phyloP scores from a whole-genome alignment of 1,140 invertebrate species.

The Sitobion miscanthi region DNA sequence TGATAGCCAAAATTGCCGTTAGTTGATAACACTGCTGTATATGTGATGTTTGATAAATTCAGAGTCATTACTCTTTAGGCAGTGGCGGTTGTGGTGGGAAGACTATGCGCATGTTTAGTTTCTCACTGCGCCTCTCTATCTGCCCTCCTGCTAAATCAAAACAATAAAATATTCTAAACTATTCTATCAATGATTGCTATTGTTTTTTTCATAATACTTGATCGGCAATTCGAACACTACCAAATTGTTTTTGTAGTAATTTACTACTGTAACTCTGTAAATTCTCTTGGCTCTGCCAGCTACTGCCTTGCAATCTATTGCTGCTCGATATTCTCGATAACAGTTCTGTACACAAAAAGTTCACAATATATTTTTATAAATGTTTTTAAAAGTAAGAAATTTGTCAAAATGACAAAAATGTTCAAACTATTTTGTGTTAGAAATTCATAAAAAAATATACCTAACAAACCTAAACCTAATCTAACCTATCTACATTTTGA shows the following conservation, averaged over 20 bases:
- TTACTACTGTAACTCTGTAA: conserved; percentile 39
- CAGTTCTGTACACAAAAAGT: background rate
- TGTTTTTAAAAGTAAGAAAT: no score
- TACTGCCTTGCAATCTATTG: conserved; percentile 23
- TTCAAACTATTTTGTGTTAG: no score
- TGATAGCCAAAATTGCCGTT: conserved; percentile 57
- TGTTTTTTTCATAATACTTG: conserved; percentile 61
- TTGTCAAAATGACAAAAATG: no score
- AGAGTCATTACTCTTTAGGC: background rate
- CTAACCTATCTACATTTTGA: no score
- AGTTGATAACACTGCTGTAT: conserved; percentile 57
- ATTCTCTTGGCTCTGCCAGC: conserved; percentile 25
- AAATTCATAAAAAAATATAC: no score
- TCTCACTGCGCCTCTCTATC: conserved; percentile 65
- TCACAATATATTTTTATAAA: no score
- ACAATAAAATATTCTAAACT: background rate
- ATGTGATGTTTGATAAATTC: conserved; percentile 57
- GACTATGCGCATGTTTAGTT: background rate
- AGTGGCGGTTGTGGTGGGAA: conserved; percentile 29
- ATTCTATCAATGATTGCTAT: background rate
- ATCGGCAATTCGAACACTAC: conserved; percentile 73
- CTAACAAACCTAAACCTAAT: no score
- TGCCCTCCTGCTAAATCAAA: conserved; percentile 61
- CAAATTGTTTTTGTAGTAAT: conserved; percentile 39
- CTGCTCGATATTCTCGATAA: conserved; percentile 70